Conservation (phyloP, 2,113 vertebrate species). For the Loxodonta africana region DNA sequence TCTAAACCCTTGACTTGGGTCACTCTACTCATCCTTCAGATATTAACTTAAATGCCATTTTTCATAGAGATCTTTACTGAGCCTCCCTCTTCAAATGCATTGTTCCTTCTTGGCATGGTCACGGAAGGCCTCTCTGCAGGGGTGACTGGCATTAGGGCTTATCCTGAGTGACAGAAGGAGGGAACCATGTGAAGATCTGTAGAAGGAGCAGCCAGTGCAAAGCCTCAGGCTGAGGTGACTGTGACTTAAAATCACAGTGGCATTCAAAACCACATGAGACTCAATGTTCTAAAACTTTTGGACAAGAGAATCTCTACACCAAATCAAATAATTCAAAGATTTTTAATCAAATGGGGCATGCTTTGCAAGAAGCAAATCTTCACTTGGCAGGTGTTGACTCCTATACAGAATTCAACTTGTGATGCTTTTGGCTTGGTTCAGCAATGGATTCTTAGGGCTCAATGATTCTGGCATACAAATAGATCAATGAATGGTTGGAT, state of each 20-base stretch:
- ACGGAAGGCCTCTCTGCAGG: background rate
- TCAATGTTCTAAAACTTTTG: background rate
- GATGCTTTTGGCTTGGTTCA: background rate
- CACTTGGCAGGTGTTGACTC: background rate
- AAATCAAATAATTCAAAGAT: conserved; percentile 4
- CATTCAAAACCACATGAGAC: background rate
- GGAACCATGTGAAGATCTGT: background rate
- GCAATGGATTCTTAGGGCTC: background rate
- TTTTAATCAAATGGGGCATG: background rate
- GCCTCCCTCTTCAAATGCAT: background rate
- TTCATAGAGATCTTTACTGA: background rate
- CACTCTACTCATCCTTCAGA: background rate
- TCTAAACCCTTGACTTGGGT: background rate
- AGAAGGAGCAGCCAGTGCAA: background rate
- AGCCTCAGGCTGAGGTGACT: background rate
- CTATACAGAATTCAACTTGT: background rate
- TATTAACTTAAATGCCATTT: background rate
- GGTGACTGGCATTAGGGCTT: background rate
- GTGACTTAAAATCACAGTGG: background rate
- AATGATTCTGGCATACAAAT: background rate
- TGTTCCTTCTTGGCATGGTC: background rate
- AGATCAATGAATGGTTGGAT: background rate
- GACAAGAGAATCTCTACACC: background rate
- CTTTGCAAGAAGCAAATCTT: conserved; percentile 13
- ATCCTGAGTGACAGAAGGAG: background rate